Conservation (phyloP, 2,888 invertebrate species). For the Calliopum simillimum region DNA sequence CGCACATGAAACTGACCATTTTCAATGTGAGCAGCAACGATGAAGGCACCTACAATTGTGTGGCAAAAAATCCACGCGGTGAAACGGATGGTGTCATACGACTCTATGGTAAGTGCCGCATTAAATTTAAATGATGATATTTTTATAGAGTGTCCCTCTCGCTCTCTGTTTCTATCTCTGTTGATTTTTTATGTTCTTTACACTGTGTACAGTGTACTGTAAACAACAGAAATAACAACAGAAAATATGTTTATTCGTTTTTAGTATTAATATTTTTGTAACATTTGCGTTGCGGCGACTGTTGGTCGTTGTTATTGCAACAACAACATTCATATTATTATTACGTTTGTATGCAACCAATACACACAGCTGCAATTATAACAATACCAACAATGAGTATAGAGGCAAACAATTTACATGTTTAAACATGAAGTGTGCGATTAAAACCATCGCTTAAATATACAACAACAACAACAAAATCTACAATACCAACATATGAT, state of each 20-base stretch:
- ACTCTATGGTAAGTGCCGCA: conserved; percentile 80
- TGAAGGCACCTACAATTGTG: conserved; percentile 89
- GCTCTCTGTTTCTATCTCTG: background rate
- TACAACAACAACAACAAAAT: background rate
- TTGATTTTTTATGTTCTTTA: conserved; percentile 3
- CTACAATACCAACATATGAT: conserved; percentile 9
- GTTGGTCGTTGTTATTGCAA: conserved; percentile 8
- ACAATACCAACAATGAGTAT: conserved; percentile 6
- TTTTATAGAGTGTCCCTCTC: background rate
- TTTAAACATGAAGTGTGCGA: conserved; percentile 5
- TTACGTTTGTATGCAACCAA: background rate
- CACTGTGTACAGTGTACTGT: background rate
- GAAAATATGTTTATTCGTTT: too few relatives aligned
- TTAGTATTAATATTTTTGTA: background rate
- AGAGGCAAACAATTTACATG: background rate
- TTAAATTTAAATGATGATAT: too few relatives aligned
- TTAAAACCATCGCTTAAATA: conserved; percentile 23
- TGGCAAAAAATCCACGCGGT: conserved; percentile 87
- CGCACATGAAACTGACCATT: conserved; percentile 88
- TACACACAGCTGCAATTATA: background rate
- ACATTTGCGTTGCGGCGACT: background rate
- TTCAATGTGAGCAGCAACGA: conserved; percentile 81
- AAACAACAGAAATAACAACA: too few relatives aligned
- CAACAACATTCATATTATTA: too few relatives aligned
- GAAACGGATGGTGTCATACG: conserved; percentile 91